Evolutionary conservation across 2,888 invertebrate species (phyloP), one percentile per base, ranked within the genome.

Genomic region (Melipona beecheii): DNA sequence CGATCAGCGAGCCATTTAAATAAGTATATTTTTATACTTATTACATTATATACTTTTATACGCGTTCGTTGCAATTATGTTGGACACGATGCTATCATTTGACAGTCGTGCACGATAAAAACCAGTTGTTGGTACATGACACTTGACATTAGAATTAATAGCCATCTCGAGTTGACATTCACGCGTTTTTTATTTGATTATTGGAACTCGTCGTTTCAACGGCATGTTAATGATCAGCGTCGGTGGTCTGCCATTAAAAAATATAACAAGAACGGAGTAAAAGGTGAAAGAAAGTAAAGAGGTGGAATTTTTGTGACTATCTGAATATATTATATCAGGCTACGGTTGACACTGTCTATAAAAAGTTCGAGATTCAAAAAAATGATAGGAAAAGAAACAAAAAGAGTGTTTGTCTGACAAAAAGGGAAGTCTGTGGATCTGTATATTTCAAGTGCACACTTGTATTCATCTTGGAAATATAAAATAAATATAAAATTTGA

Each of bases 211-310:
- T 54, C 56, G 62, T 71, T 77, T 68, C 84, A 50, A 24, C 71
- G 68, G 65, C 64, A 78, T 56, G 66, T 74, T 85, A 82, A 85
- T 74, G 74, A 71, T 50, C 58, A 58, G 17, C 76, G 81, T 31
- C 49, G 86, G 78, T 85, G 81, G 81, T 86, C 78, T 64, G 56
- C 24, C 49, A 66, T 58, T 66, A 27, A 50, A 54, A 27, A 64
- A 54, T 31, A n/a, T 21, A 4, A 15, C 17, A 56, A 49, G 17
- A 65, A 13, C 5, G 4, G 13, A 19, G n/a, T 2, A 6, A 6
- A 58, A 15, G 24, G 6, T 15, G n/a, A 17, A 17, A 24, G 58
- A n/a, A 24, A 19, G 6, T 6, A 21, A 58, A 15, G 15, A 17
- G 24, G 24, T 17, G 15, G 17, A 15, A 17, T n/a, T n/a, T 56